Evolutionary conservation across 2,797 vertebrate genomes (phyloP).

Genomic region (Coregonus sp.): DNA sequence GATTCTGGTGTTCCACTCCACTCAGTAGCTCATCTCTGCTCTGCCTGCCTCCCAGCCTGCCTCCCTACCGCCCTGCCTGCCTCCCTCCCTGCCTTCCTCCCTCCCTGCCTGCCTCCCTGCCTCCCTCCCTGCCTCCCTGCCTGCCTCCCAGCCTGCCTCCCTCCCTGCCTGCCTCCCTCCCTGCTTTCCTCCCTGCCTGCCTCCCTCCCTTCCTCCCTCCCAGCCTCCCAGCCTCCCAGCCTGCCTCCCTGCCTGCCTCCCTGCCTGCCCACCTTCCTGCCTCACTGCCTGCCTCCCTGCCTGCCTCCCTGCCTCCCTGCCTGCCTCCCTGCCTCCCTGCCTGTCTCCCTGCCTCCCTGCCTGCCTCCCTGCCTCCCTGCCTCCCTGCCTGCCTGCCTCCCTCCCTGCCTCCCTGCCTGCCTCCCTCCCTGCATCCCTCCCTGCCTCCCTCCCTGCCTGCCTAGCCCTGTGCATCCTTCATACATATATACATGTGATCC

Average conservation of each 20-base stretch:
- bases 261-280: not conserved
- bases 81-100: not conserved
- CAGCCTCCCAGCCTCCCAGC: not conserved
- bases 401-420: not conserved
- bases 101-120: not conserved
- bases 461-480: slow-evolving; percentile 26
- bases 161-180: not conserved
- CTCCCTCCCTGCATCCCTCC: slow-evolving; percentile 3
- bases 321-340: not conserved
- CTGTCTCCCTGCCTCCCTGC: slow-evolving; percentile 20
- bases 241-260: not conserved
- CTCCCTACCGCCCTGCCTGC: not conserved
- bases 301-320: not conserved
- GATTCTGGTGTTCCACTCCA: not conserved
- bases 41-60: too few relatives aligned
- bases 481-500: slow-evolving; percentile 35
- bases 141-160: too few relatives aligned
- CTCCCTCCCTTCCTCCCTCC: not conserved
- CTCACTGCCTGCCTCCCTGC: not conserved
- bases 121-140: too few relatives aligned
- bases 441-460: not conserved
- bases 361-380: too few relatives aligned
- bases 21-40: not conserved
- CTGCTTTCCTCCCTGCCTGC: not conserved
- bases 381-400: too few relatives aligned